Conservation (phyloP, 92 coral and sea anemone genomes). For the Plumapathes pennacea region DNA sequence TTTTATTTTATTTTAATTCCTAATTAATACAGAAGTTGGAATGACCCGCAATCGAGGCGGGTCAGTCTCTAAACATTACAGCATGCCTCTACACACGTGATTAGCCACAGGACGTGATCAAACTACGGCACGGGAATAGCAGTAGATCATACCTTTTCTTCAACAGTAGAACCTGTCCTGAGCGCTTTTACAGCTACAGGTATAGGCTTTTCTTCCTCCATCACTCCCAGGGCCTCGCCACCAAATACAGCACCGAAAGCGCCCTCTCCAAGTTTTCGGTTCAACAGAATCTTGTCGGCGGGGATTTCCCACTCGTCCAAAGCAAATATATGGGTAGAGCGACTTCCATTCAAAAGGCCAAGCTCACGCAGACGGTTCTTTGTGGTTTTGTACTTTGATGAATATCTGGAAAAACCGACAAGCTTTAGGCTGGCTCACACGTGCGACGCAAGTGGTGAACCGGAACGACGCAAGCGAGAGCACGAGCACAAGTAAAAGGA, state of each 20-base stretch:
- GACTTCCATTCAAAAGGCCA: slow-evolving; percentile 59
- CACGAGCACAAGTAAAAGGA: not conserved
- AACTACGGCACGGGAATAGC: not conserved
- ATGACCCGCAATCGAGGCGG: not conserved
- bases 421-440: not conserved
- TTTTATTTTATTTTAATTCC: too few relatives aligned
- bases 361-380: slow-evolving; percentile 74
- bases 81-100: not conserved
- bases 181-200: slow-evolving; percentile 73
- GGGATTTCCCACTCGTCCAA: slow-evolving; percentile 79
- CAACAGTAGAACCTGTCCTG: slow-evolving; percentile 60
- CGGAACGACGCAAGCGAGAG: not conserved
- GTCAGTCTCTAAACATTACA: not conserved
- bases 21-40: not conserved
- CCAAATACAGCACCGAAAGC: slow-evolving; percentile 89
- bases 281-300: slow-evolving; percentile 58
- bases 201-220: slow-evolving; percentile 32
- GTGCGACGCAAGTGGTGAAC: not conserved
- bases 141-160: slow-evolving; percentile 69
- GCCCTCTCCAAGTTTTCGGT: slow-evolving; percentile 75
- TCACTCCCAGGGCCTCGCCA: slow-evolving; percentile 66
- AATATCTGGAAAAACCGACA: slow-evolving; percentile 36
- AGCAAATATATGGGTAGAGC: slow-evolving; percentile 54
- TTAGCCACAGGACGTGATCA: not conserved
- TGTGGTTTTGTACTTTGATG: slow-evolving; percentile 67